phyloP scores from a whole-genome alignment of 2,113 vertebrate genomes.

The Gymnarchus niloticus region DNA sequence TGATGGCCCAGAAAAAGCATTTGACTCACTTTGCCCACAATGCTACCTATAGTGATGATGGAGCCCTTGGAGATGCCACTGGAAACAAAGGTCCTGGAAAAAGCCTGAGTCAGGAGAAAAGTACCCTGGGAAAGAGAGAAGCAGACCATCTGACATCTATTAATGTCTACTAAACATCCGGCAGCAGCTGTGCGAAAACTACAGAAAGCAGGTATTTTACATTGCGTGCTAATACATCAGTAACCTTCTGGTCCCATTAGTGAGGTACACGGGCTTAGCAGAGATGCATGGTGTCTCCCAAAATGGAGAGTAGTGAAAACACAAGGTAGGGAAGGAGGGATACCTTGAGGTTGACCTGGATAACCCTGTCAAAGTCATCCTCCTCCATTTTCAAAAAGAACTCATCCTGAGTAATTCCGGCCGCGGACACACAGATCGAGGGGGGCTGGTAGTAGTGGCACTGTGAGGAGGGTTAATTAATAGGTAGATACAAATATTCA shows the following conservation, averaged over 20 bases:
- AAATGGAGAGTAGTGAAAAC: not conserved
- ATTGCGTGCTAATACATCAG: not conserved
- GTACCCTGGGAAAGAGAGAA: constrained; percentile 59
- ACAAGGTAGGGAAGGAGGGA: not conserved
- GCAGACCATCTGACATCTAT: not conserved
- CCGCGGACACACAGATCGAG: constrained; percentile 71
- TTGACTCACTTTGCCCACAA: constrained; percentile 74
- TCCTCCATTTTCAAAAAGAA: constrained; percentile 74
- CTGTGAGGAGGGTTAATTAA: constrained; percentile 36
- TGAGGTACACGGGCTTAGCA: not conserved
- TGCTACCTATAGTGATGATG: constrained; percentile 80
- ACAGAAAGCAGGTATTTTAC: not conserved
- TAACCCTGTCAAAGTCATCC: constrained; percentile 70
- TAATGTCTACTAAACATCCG: not conserved
- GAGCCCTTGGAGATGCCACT: constrained; percentile 66
- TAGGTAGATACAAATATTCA: too few species aligned
- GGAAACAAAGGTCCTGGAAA: constrained; percentile 70
- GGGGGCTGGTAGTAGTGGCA: constrained; percentile 64
- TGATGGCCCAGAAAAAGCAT: not conserved
- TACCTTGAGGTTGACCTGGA: constrained; percentile 80
- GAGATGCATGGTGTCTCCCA: not conserved
- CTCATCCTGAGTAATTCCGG: constrained; percentile 73
- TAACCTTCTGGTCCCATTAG: not conserved
- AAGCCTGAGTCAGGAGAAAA: constrained; percentile 74
- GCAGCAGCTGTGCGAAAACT: not conserved